Percentiles rank a stretch among this genome's conserved stretches.
phyloP scores from a whole-genome alignment of 2,113 vertebrate species.

The Psittacus erithacus region DNA sequence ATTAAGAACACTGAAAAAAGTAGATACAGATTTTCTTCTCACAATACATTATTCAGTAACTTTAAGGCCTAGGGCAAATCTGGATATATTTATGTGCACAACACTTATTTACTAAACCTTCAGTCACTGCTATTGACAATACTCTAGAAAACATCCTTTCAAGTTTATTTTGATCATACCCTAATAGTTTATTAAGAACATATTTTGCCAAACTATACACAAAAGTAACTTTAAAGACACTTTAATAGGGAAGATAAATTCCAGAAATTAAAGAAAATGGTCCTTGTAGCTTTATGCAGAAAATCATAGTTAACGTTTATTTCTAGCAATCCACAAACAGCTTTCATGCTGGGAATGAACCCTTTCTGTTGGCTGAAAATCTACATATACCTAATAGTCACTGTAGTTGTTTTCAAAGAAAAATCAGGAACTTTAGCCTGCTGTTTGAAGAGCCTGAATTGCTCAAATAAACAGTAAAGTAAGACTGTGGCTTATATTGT shows the following conservation, averaged over 20 bases:
- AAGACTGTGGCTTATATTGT: background rate
- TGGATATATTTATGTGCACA: background rate
- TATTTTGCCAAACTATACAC: background rate
- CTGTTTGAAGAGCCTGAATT: background rate
- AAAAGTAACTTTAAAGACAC: background rate
- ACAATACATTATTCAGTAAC: background rate
- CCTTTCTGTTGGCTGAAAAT: background rate
- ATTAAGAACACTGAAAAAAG: conserved; percentile 87
- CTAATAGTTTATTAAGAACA: background rate
- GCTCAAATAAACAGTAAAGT: background rate
- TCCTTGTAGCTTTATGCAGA: background rate
- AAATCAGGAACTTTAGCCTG: background rate
- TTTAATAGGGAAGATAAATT: background rate
- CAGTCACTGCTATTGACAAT: background rate
- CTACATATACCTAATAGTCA: background rate
- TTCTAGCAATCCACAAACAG: background rate
- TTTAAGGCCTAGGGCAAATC: background rate
- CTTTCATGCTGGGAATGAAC: background rate
- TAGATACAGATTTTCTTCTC: background rate
- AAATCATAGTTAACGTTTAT: background rate
- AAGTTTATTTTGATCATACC: background rate
- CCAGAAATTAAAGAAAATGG: background rate
- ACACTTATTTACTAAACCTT: background rate
- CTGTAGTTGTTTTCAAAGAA: background rate
- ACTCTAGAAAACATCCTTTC: background rate